These are phyloP conservation scores for Orientallactaga bullata DNA, from an alignment of 2,113 vertebrate species.

Conservation along the genomic window DNA sequence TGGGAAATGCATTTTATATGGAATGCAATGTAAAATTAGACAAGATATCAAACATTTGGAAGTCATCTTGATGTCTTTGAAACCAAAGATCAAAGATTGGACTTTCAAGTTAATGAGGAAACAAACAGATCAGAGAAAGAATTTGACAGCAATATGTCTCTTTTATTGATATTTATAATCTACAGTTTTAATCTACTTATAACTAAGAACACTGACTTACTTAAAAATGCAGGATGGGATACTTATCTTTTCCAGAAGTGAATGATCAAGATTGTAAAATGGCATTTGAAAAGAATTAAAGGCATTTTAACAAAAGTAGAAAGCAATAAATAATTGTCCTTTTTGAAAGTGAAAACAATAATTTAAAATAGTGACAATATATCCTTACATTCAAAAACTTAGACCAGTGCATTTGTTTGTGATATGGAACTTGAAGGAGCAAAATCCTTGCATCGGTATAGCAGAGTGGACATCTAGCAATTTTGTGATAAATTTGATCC, in stretches of 20 bases:
- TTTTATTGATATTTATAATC: slow-evolving; percentile 82
- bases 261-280: slow-evolving; percentile 22
- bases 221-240: slow-evolving; percentile 66
- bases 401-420: slow-evolving; percentile 9
- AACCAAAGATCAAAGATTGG: slow-evolving; percentile 83
- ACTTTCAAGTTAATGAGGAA: slow-evolving; percentile 82
- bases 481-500: slow-evolving; percentile 43
- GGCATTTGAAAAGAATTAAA: slow-evolving; percentile 62
- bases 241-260: slow-evolving; percentile 48
- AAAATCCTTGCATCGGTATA: slow-evolving; percentile 4
- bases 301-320: slow-evolving; percentile 57
- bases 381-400: slow-evolving; percentile 41
- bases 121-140: slow-evolving; percentile 82
- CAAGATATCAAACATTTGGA: slow-evolving; percentile 81
- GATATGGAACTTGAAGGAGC: slow-evolving; percentile 17
- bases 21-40: slow-evolving; percentile 70
- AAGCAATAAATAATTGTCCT: slow-evolving; percentile 50
- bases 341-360: slow-evolving; percentile 47
- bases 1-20: slow-evolving; percentile 72
- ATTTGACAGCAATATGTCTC: slow-evolving; percentile 81
- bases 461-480: slow-evolving; percentile 30
- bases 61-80: slow-evolving; percentile 82
- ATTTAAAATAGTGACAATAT: background rate
- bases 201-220: slow-evolving; percentile 58
- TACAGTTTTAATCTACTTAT: slow-evolving; percentile 80